Percentiles rank a stretch among this genome's conserved stretches.
Evolutionary conservation across 2,888 invertebrate species (phyloP).

Genomic region (Hypercompe scribonia): DNA sequence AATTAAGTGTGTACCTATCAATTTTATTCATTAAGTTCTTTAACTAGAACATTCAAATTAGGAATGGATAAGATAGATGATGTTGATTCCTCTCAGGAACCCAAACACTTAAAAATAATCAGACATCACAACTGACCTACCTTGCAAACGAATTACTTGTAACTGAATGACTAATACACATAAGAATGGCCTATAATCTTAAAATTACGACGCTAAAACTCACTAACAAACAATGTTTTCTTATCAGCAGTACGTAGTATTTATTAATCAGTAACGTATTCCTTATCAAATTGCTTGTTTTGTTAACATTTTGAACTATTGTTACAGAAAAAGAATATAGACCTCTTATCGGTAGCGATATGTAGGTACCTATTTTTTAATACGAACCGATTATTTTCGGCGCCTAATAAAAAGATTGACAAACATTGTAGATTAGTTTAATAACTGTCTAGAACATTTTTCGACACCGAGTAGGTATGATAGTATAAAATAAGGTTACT

Average conservation of each 20-base stretch:
- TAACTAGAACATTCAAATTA: too few relatives aligned
- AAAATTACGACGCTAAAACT: background rate
- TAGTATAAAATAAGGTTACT: background rate
- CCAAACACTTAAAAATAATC: too few relatives aligned
- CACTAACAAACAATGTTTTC: background rate
- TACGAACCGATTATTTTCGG: background rate
- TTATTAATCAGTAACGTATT: slow-evolving; percentile 1
- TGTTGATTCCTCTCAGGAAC: too few relatives aligned
- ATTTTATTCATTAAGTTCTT: too few relatives aligned
- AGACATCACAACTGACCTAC: background rate
- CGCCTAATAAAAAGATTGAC: background rate
- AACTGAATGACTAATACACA: background rate
- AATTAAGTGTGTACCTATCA: too few relatives aligned
- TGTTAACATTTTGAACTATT: slow-evolving; percentile 1
- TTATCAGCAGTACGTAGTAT: slow-evolving; percentile 11
- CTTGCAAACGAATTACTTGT: background rate
- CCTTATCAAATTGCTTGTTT: slow-evolving; percentile 1
- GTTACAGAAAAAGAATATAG: background rate
- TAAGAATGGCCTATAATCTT: background rate
- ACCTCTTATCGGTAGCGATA: background rate
- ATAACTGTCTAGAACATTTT: background rate
- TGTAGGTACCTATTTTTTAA: background rate
- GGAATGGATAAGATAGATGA: too few relatives aligned
- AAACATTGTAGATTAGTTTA: background rate
- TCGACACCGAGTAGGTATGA: background rate